A percentile compares a stretch with the other conserved stretches of the same genome.
These are phyloP conservation scores for Amphipyra tragopoginis DNA, from an alignment of 2,888 invertebrate species.

Conservation along the genomic window DNA sequence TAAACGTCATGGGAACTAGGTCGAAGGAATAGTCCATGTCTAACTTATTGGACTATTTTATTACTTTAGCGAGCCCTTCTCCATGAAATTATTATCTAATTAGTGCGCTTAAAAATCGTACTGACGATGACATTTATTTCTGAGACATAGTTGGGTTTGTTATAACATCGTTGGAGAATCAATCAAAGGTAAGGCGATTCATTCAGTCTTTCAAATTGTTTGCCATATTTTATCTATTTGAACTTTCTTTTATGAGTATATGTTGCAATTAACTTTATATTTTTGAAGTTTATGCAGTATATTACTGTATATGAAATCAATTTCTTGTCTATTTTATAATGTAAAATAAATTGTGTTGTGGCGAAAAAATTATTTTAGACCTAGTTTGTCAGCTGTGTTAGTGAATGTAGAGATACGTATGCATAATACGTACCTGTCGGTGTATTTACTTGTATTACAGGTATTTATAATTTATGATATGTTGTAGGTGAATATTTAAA, in stretches of 20 bases:
- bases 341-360: constrained; percentile 61
- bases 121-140: constrained; percentile 71
- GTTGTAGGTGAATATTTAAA: constrained; percentile 18
- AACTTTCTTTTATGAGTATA: constrained; percentile 75
- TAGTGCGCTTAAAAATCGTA: constrained; percentile 59
- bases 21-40: constrained; percentile 80
- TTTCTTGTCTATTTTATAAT: constrained; percentile 25
- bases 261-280: constrained; percentile 57
- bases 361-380: constrained; percentile 67
- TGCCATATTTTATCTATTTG: constrained; percentile 87
- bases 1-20: constrained; percentile 84
- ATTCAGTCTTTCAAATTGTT: constrained; percentile 74
- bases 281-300: constrained; percentile 58
- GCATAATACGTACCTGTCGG: constrained; percentile 59
- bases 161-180: constrained; percentile 71
- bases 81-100: constrained; percentile 62
- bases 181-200: constrained; percentile 78
- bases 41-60: constrained; percentile 71
- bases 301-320: constrained; percentile 39
- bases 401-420: constrained; percentile 69
- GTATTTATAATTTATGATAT: constrained; percentile 43
- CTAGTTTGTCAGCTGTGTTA: constrained; percentile 73
- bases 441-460: constrained; percentile 51
- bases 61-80: constrained; percentile 61
- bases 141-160: constrained; percentile 62